These are phyloP conservation scores for Meteorus colon DNA, from an alignment of 2,888 invertebrate genomes.

Conservation along the genomic window DNA sequence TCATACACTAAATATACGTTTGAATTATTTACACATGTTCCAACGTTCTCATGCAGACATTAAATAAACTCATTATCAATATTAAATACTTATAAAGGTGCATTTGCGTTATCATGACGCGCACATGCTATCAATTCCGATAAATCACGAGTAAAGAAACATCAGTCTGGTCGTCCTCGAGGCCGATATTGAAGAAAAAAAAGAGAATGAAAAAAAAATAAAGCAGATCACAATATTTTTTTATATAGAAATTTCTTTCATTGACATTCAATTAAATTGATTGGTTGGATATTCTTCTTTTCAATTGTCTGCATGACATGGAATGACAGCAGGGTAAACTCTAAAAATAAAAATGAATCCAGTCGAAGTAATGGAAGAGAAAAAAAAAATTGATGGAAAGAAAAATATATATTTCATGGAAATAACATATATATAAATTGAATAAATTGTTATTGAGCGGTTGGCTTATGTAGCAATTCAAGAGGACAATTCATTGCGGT, in stretches of 20 bases:
- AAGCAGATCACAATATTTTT: not conserved
- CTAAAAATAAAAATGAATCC: not conserved
- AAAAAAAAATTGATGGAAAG: not conserved
- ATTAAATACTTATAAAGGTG: constrained; percentile 14
- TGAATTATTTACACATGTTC: not conserved
- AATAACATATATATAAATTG: not conserved
- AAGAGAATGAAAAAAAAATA: not conserved
- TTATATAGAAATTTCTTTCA: not conserved
- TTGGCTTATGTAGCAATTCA: not conserved
- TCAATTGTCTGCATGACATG: not conserved
- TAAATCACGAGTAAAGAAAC: not conserved
- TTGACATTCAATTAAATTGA: constrained; percentile 8
- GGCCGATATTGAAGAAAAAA: not conserved
- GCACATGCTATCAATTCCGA: not conserved
- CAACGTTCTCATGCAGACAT: not conserved
- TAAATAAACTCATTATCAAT: constrained; percentile 8
- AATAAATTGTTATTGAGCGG: not conserved
- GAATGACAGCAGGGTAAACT: not conserved
- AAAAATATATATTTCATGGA: not conserved
- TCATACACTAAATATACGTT: not conserved
- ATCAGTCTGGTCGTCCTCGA: not conserved
- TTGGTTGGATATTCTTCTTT: not conserved
- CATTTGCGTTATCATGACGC: not conserved
- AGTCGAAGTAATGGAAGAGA: not conserved
- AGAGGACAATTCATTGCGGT: constrained; percentile 24